Conservation (phyloP, 2,888 invertebrate genomes). For the Onchidella celtica region DNA sequence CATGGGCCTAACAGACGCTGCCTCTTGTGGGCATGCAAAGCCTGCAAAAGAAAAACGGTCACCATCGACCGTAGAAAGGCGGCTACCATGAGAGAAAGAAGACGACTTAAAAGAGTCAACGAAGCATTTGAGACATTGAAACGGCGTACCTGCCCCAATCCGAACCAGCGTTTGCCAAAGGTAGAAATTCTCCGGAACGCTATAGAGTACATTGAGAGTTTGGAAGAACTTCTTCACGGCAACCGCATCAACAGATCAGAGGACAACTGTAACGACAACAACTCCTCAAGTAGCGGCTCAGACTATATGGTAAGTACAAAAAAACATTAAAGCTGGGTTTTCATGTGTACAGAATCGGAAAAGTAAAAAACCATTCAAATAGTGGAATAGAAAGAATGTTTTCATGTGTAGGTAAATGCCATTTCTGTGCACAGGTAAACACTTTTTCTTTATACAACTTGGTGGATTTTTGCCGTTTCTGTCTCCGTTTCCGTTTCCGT, state of each 20-base stretch:
- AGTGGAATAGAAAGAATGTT: too few relatives aligned
- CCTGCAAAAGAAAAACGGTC: constrained; percentile 94
- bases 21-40: constrained; percentile 97
- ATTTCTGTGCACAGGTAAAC: not conserved
- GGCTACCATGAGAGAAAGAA: constrained; percentile 95
- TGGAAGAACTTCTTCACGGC: constrained; percentile 81
- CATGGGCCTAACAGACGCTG: constrained; percentile 85
- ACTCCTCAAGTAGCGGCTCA: constrained; percentile 72
- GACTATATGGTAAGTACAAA: constrained; percentile 74
- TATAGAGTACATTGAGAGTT: constrained; percentile 95
- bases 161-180: constrained; percentile 97
- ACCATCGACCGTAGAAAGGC: constrained; percentile 97
- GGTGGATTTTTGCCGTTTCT: too few relatives aligned
- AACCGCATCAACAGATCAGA: constrained; percentile 62
- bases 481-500: too few relatives aligned
- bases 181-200: constrained; percentile 98
- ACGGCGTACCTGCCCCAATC: constrained; percentile 94
- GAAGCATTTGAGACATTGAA: constrained; percentile 98
- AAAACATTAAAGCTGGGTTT: too few relatives aligned
- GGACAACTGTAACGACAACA: constrained; percentile 64
- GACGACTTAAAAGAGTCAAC: constrained; percentile 97
- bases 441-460: not conserved
- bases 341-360: too few relatives aligned
- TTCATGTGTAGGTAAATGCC: too few relatives aligned
- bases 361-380: not conserved